A percentile compares a stretch with the other conserved stretches of the same genome.
phyloP scores from a whole-genome alignment of 2,113 vertebrate species.

The Chrysochloris asiatica region DNA sequence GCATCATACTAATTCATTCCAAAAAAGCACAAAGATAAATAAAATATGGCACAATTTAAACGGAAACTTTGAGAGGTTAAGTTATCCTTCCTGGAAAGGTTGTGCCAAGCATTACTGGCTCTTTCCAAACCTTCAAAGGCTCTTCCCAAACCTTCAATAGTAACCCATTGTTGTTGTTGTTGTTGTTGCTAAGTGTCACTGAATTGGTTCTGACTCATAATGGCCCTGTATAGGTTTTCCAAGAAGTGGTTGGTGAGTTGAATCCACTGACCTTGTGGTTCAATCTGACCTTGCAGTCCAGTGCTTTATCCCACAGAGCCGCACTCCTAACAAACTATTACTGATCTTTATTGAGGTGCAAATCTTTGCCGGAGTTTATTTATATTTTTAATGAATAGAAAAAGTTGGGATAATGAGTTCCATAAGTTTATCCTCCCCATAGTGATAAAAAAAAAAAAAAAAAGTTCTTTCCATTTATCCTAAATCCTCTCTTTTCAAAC shows the following conservation, averaged over 20 bases:
- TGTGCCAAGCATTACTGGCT: background rate
- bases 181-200: no score
- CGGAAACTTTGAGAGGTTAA: background rate
- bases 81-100: background rate
- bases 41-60: background rate
- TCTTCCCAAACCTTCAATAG: slow-evolving; percentile 36
- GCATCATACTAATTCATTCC: background rate
- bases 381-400: slow-evolving; percentile 75
- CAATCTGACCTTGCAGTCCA: no score
- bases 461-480: slow-evolving; percentile 65
- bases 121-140: slow-evolving; percentile 38
- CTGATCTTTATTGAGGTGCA: slow-evolving; percentile 60
- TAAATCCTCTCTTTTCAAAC: slow-evolving; percentile 68
- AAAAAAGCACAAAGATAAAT: background rate
- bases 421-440: slow-evolving; percentile 69
- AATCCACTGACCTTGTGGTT: no score
- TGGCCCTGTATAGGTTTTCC: no score
- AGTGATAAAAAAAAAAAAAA: slow-evolving; percentile 65
- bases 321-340: no score
- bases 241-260: no score
- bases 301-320: no score
- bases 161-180: no score
- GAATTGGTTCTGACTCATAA: no score
- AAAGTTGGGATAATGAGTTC: slow-evolving; percentile 73
- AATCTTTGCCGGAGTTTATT: slow-evolving; percentile 67